Base-by-base conservation (phyloP, 2,888 invertebrate species). In the Apamea crenata region DNA sequence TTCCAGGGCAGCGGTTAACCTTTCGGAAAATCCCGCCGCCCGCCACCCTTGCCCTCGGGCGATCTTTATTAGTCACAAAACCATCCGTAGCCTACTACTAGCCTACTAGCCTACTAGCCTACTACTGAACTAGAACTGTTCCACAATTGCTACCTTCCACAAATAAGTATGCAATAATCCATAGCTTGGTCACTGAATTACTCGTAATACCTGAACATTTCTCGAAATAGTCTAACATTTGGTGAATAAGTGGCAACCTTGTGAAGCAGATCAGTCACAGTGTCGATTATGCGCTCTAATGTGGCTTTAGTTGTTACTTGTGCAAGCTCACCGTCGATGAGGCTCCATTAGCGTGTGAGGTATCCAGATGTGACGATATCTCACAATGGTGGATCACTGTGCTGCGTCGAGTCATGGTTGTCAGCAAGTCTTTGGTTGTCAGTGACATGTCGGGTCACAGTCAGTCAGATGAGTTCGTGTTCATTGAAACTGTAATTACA, bases 251-350 rank as follows among this genome's bases (percentile, higher is more conserved):
- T 78, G 69, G 80, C 29, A 70, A 80, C 67, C 74, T 74, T 71
- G 85, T 65, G 74, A 16, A 47, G 21, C 32, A 25, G 72, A 71
- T 78, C 70, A 79, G 80, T 79, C 67, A 74, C 83, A 74, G 47
- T 65, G 70, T 40, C 70, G 32, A 77, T 83, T 69, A 73, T 77
- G 50, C 53, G 68, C 56, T 67, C 50, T 84, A 71, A 84, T 87
- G 70, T 29, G 47, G 61, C 83, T 66, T 53, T 61, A 77, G 87
- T 32, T 25, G 63, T 40, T 10, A 36, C 61, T 83, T 78, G 84
- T 83, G 84, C 84, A 83, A 87, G 78, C 56, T 71, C 16, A 59
- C 8, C 50, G 40, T 36, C 44, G 53, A n/a, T 44, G 79, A 80
- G 66, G 53, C 36, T 40, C 61, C 80, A 81, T 81, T 56, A 84